Evolutionary conservation across 2,888 invertebrate genomes (phyloP), one percentile per base, ranked within the genome.

Genomic region (Hydriomena furcata): DNA sequence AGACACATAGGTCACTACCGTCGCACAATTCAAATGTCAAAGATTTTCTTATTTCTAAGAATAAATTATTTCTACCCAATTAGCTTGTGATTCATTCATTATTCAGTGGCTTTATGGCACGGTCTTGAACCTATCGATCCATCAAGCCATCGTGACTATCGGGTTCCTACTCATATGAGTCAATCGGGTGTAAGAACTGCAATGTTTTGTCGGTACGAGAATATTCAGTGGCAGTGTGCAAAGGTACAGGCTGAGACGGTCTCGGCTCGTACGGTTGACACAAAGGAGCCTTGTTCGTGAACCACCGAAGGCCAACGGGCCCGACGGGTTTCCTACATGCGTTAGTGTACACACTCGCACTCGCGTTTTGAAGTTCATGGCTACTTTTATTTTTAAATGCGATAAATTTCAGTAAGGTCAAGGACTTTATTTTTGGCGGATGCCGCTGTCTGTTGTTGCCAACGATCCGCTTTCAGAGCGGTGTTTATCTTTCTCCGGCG

Each of bases 251-350:
- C 56, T 54, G 48, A 46, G 51, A 38, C 56, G 56, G 60, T 54
- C 59, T 63, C 58, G 63, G 57, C 60, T 58, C 65, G 61, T 58
- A 59, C 57, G 58, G 63, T 63, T 64, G 66, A 71, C 74, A 84
- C 82, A 85, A 85, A 83, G 85, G 72, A 70, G 71, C 87, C 88
- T 88, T 87, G 87, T 79, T 86, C 86, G 76, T 87, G 84, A 85
- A 85, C 85, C 79, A 79, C 65, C 72, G 89, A 90, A 90, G 89
- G 88, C 74, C 88, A 73, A 63, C 85, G 68, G 71, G 76, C 71
- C 70, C 71, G 74, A 73, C 82, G 71, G 71, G 82, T 81, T 81
- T 76, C 76, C 73, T 74, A 75, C 72, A 72, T 79, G 71, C 76
- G 74, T 72, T 69, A 73, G 73, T 77, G 80, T 79, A 77, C 42